phyloP scores from a whole-genome alignment of 2,888 invertebrate species.

The Aethes cnicana region DNA sequence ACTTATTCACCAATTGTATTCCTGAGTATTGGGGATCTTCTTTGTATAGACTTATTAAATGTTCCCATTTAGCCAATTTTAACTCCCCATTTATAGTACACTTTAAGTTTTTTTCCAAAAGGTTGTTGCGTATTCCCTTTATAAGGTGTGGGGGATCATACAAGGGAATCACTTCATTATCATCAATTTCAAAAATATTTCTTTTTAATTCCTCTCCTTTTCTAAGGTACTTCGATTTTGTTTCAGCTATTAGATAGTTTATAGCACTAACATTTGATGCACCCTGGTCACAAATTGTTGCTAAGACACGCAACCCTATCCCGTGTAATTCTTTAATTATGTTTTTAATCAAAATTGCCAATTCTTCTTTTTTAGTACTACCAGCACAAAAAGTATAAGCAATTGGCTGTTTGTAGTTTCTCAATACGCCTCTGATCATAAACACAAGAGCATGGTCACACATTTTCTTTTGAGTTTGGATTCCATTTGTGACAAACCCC shows the following conservation, averaged over 20 bases:
- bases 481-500: conserved; percentile 18
- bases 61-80: conserved; percentile 26
- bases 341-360: conserved; percentile 17
- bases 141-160: conserved; percentile 39
- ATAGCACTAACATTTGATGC: conserved; percentile 32
- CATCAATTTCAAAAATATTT: conserved; percentile 34
- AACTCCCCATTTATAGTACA: neutral
- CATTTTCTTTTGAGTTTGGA: no score
- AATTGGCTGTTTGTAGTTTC: no score
- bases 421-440: no score
- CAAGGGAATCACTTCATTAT: conserved; percentile 35
- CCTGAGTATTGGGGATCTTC: conserved; percentile 8
- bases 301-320: conserved; percentile 28
- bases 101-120: conserved; percentile 33
- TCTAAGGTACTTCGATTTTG: conserved; percentile 27
- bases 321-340: conserved; percentile 23
- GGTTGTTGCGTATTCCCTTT: conserved; percentile 39
- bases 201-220: conserved; percentile 29
- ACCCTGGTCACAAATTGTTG: conserved; percentile 35
- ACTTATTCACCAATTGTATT: conserved; percentile 5
- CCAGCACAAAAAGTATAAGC: no score
- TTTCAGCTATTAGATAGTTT: conserved; percentile 24
- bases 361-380: conserved; percentile 17
- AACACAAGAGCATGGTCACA: no score
- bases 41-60: conserved; percentile 8